Percentiles rank a stretch among this genome's conserved stretches.
phyloP scores from a whole-genome alignment of 1,140 invertebrate species.

The Euwallacea fornicatus region DNA sequence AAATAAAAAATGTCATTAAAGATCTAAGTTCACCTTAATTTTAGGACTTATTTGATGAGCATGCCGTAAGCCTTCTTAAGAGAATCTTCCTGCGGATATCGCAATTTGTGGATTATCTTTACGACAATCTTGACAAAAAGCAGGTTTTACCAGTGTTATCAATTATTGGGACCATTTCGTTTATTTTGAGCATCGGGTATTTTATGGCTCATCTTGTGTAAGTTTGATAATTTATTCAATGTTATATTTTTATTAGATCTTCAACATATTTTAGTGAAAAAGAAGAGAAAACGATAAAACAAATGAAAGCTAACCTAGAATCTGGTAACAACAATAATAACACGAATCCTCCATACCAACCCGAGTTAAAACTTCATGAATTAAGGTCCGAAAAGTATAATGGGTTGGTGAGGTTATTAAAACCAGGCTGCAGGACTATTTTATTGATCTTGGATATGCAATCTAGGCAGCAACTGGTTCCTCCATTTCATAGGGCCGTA shows the following conservation, averaged over 20 bases:
- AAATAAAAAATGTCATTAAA: neutral
- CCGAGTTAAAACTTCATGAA: conserved; percentile 85
- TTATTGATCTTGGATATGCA: conserved; percentile 88
- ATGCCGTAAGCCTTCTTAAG: conserved; percentile 71
- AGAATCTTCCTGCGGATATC: conserved; percentile 68
- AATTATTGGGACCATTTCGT: conserved; percentile 76
- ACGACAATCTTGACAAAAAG: conserved; percentile 75
- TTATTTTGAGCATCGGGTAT: conserved; percentile 82
- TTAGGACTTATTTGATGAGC: conserved; percentile 73
- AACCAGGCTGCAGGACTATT: conserved; percentile 93
- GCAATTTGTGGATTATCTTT: conserved; percentile 72
- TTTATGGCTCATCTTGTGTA: conserved; percentile 87
- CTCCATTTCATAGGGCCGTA: conserved; percentile 89
- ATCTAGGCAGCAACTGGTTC: conserved; percentile 81
- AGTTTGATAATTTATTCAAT: conserved; percentile 46
- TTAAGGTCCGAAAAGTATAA: conserved; percentile 93
- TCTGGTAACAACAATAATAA: conserved; percentile 56
- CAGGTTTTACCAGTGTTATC: conserved; percentile 81
- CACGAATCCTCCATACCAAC: conserved; percentile 52
- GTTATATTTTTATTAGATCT: neutral
- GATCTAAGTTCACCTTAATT: conserved; percentile 36
- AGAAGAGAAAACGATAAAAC: conserved; percentile 77
- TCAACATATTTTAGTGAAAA: conserved; percentile 59
- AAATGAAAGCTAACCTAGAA: conserved; percentile 58
- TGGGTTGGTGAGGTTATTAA: conserved; percentile 87